Conservation (phyloP, 2,113 vertebrate genomes). For the Dunckerocampus dactyliophorus region DNA sequence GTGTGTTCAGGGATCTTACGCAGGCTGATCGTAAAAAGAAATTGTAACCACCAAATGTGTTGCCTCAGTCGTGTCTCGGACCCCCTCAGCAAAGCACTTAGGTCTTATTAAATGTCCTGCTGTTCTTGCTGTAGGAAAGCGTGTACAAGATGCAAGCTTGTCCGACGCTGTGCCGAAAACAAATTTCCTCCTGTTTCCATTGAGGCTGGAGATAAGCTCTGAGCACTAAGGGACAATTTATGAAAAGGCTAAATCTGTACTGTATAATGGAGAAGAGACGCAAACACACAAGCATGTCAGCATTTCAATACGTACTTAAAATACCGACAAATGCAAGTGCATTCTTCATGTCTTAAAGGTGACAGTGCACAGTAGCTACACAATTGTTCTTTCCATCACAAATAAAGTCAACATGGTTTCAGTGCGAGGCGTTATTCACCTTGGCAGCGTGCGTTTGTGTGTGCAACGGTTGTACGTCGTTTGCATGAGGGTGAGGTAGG, state of each 20-base stretch:
- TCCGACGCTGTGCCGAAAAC: constrained; percentile 56
- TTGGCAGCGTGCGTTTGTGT: constrained; percentile 33
- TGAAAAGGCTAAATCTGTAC: constrained; percentile 25
- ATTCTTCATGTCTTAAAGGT: too few relatives aligned
- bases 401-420: constrained; percentile 2
- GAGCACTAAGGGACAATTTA: constrained; percentile 31
- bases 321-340: neutral
- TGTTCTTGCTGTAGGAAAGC: constrained; percentile 41
- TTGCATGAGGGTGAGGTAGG: constrained; percentile 33
- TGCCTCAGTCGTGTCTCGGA: constrained; percentile 21
- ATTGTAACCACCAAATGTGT: constrained; percentile 28
- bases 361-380: too few relatives aligned
- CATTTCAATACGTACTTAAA: too few relatives aligned
- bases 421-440: constrained; percentile 50
- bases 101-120: constrained; percentile 36
- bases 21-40: constrained; percentile 38
- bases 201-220: constrained; percentile 46
- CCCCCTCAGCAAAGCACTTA: constrained; percentile 36
- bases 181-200: constrained; percentile 56
- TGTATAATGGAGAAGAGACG: constrained; percentile 14
- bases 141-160: constrained; percentile 46
- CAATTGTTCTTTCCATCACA: neutral
- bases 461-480: constrained; percentile 33
- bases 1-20: constrained; percentile 7
- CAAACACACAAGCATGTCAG: constrained; percentile 3